Evolutionary conservation across 2,888 invertebrate genomes (phyloP), one percentile per base, ranked within the genome.

Genomic region (Globia sparganii): DNA sequence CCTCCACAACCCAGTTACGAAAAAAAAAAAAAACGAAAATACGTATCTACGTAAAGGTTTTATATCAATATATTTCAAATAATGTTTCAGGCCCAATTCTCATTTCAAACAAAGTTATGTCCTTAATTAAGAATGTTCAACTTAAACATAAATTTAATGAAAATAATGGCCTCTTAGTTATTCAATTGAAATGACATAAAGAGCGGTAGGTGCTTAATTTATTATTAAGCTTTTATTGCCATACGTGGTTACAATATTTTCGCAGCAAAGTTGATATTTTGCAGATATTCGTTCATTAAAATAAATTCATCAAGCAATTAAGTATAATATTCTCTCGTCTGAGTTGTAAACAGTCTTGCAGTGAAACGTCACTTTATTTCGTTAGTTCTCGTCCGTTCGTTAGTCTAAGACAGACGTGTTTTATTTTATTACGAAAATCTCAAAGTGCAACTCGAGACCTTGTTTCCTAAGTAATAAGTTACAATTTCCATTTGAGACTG

Each of bases 261-360:
- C 31, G 9, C 37, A 21, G 37, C 25, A 34, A 61, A 72, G 15
- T 61, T 72, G 25, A 11, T 53, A 46, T 49, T 62, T 53, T 66
- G 34, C 34, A 62, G 43, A 65, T 34, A 34, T 80, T 75, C 8
- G 21, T 67, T 70, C 21, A 69, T 46, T 75, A 28, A 65, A 72
- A 81, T 65, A 43, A 56, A 69, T 72, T 72, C n/a, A 77, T 68
- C 2, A 72, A 67, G 43, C 25, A 65, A 56, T 80, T 61, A 69
- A 49, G 46, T 66, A 21, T 59, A 58, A 46, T 72, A 65, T 72
- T 59, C 43, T 37, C 40, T 53, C 21, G 37, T 69, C n/a, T 61
- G 37, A 37, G 21, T 43, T 64, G 62, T 65, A 70, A 61, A 34
- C 18, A 58, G 28, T 40, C 1, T 37, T 65, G 65, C 21, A 59